Evolutionary conservation across 1,140 invertebrate species (phyloP).

Genomic region (Listronotus bonariensis): DNA sequence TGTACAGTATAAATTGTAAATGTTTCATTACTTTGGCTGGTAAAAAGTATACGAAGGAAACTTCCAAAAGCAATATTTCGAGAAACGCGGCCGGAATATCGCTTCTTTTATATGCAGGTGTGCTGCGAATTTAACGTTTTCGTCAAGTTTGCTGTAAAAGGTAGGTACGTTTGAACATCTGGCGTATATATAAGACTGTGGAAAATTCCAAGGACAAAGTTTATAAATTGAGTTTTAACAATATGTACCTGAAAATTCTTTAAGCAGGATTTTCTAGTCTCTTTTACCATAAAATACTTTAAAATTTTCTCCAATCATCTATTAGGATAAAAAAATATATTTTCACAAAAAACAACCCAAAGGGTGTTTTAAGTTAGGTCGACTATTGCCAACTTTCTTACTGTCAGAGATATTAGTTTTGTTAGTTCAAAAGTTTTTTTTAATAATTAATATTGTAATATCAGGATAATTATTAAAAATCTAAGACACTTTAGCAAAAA

Average conservation of each 20-base stretch:
- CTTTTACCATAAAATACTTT: too few species aligned
- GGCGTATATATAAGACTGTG: constrained; percentile 1
- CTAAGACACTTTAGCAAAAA: too few species aligned
- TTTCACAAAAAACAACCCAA: too few species aligned
- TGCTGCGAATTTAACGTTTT: constrained; percentile 11
- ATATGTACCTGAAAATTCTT: neutral
- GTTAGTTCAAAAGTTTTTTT: too few species aligned
- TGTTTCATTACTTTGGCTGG: constrained; percentile 7
- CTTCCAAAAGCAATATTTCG: constrained; percentile 13
- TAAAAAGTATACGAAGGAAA: constrained; percentile 4
- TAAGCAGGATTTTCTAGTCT: too few species aligned
- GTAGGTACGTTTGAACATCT: constrained; percentile 12
- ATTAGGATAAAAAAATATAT: too few species aligned
- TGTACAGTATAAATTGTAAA: constrained; percentile 11
- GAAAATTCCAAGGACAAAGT: constrained; percentile 12
- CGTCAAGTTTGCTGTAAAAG: constrained; percentile 13
- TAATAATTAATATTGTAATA: too few species aligned
- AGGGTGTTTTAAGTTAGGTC: too few species aligned
- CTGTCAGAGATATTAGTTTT: too few species aligned
- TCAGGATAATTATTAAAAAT: too few species aligned
- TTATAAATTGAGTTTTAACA: constrained; percentile 10
- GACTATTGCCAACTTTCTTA: too few species aligned
- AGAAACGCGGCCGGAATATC: constrained; percentile 8
- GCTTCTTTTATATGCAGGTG: constrained; percentile 13
- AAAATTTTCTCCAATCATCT: too few species aligned